phyloP scores from a whole-genome alignment of 2,113 vertebrate genomes.

The Trematocara unimaculatum region DNA sequence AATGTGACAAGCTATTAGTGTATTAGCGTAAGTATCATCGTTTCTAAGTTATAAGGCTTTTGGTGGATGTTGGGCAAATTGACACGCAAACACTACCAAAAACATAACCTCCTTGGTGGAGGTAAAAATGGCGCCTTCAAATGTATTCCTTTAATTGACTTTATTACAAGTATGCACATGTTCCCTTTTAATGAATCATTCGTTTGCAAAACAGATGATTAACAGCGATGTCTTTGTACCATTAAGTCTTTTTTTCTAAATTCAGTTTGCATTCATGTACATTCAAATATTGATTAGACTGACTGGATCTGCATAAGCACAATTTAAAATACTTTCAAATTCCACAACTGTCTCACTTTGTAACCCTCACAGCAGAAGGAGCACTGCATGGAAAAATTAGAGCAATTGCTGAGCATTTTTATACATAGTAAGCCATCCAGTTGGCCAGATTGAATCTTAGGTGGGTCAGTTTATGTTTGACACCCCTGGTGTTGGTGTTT shows the following conservation, averaged over 20 bases:
- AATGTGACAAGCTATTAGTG: background rate
- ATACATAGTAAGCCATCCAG: background rate
- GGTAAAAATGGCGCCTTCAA: fast-evolving
- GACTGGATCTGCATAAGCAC: fast-evolving
- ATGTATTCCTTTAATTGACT: background rate
- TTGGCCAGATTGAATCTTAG: background rate
- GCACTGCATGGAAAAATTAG: background rate
- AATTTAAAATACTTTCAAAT: background rate
- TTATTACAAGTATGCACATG: background rate
- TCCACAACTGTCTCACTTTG: background rate
- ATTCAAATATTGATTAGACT: background rate
- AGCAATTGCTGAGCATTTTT: background rate
- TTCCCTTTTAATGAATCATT: background rate
- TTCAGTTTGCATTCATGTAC: background rate
- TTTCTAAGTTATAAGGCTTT: background rate
- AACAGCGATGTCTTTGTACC: fast-evolving
- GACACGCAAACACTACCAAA: background rate
- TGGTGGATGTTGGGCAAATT: background rate
- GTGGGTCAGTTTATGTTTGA: background rate
- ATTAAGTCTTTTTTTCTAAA: background rate
- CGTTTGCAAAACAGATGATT: background rate
- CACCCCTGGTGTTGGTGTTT: background rate
- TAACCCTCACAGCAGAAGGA: background rate
- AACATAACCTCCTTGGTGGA: background rate
- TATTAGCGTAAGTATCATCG: fast-evolving